Conservation (phyloP, 2,888 invertebrate genomes). For the Spilarctia lutea region DNA sequence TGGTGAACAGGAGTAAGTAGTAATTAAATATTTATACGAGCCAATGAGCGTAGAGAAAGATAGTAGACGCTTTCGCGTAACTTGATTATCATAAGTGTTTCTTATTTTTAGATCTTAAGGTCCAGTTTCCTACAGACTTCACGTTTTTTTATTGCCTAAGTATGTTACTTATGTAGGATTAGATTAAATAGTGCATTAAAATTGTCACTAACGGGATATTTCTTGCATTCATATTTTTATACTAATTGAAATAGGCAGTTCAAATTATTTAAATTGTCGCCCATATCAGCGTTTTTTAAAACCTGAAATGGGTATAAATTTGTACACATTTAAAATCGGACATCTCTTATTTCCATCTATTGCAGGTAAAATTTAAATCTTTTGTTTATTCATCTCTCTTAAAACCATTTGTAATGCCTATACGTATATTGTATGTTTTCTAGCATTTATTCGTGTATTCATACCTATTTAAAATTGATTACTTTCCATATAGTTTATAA, state of each 20-base stretch:
- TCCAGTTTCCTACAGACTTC: neutral
- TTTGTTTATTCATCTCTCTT: neutral
- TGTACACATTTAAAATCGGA: neutral
- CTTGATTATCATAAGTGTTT: constrained; percentile 5
- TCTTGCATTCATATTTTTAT: neutral
- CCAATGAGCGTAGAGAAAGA: constrained; percentile 17
- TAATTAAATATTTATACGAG: constrained; percentile 47
- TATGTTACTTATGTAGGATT: neutral
- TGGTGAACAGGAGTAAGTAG: constrained; percentile 52
- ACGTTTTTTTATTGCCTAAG: neutral
- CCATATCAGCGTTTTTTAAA: neutral
- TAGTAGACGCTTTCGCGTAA: constrained; percentile 14
- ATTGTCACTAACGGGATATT: neutral
- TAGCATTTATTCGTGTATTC: neutral
- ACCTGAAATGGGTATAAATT: neutral
- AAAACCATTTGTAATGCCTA: neutral
- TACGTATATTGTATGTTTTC: neutral
- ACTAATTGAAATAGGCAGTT: neutral
- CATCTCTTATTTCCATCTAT: neutral
- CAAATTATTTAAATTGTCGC: neutral
- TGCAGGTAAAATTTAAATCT: neutral
- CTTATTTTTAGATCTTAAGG: neutral
- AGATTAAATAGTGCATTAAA: neutral
- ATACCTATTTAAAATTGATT: neutral
- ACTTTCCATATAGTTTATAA: neutral